Evolutionary conservation across 2,113 vertebrate species (phyloP), one percentile per base, ranked within the genome.

Genomic region (Sialia sialis): DNA sequence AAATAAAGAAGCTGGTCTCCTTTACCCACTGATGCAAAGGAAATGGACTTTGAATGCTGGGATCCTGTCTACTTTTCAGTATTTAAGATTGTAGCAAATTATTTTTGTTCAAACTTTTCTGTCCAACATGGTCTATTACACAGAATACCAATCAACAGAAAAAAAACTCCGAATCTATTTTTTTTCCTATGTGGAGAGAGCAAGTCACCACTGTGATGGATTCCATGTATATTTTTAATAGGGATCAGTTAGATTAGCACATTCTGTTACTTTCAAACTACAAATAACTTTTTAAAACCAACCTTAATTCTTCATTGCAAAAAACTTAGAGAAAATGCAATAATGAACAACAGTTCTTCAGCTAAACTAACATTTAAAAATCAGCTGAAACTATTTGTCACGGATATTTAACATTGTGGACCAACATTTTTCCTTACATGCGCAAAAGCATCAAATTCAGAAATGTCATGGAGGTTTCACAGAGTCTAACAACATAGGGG

Each of bases 141-240:
- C 13, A 66, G 7, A 3, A 29, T 36, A 32, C 4, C 69, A 66
- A 70, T 39, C 32, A 58, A 32, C 11, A 66, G 38, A 27, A 62
- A 54, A 56, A 36, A 38, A 27, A 3, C 0, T 4, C 5, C 39
- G 17, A 63, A 54, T 5, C 6, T 6, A 23, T 73, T 75, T 39
- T 75, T 39, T 77, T 62, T 81, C n/a, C 9, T 18, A 10, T 19
- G 2, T 25, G 7, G 70, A 73, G 16, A 43, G 5, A 76, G 6
- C 0, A 0, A 60, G 38, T 72, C 39, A 48, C 9, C 13, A 36
- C 25, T 34, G 6, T 3, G 1, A 25, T 54, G 15, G 9, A 68
- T 18, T 67, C 13, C 14, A 13, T 23, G 6, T 32, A 22, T 36
- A 39, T 44, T 69, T 80, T 5, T 52, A 60, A 48, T 60, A 64